These are phyloP conservation scores for Cryptotis parvus DNA, from an alignment of 2,113 vertebrate species.

Conservation along the genomic window DNA sequence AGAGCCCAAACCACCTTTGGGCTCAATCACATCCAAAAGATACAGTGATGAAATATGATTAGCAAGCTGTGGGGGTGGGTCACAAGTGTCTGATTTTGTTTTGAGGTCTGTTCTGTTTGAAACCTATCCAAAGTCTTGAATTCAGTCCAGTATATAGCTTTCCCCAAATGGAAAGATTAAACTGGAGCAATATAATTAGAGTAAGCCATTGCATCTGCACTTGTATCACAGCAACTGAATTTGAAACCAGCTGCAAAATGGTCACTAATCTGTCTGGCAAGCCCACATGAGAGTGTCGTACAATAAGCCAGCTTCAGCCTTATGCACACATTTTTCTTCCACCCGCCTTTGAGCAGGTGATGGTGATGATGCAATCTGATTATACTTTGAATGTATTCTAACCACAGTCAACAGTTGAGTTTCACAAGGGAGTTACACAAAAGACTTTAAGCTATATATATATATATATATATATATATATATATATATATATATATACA, in stretches of 20 bases:
- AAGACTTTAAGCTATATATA: conserved; percentile 60
- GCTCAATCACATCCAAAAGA: conserved; percentile 5
- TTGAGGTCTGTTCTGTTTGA: conserved; percentile 53
- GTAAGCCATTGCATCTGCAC: conserved; percentile 76
- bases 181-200: conserved; percentile 75
- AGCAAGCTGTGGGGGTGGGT: not conserved
- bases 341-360: conserved; percentile 75
- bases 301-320: conserved; percentile 69
- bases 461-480: not conserved
- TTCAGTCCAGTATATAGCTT: conserved; percentile 42
- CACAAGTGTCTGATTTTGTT: conserved; percentile 42
- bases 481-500: not conserved
- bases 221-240: conserved; percentile 68
- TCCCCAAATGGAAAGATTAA: conserved; percentile 71
- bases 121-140: conserved; percentile 57
- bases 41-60: conserved; percentile 42
- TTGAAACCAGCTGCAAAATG: conserved; percentile 79
- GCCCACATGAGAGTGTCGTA: conserved; percentile 64
- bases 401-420: conserved; percentile 74
- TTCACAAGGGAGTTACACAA: conserved; percentile 63
- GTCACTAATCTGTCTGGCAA: conserved; percentile 81
- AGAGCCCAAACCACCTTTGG: conserved; percentile 12
- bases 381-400: conserved; percentile 72
- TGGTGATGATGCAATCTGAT: conserved; percentile 75
- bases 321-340: conserved; percentile 55